Base-by-base conservation (phyloP, 2,888 invertebrate genomes). In the Tiphia femorata region DNA sequence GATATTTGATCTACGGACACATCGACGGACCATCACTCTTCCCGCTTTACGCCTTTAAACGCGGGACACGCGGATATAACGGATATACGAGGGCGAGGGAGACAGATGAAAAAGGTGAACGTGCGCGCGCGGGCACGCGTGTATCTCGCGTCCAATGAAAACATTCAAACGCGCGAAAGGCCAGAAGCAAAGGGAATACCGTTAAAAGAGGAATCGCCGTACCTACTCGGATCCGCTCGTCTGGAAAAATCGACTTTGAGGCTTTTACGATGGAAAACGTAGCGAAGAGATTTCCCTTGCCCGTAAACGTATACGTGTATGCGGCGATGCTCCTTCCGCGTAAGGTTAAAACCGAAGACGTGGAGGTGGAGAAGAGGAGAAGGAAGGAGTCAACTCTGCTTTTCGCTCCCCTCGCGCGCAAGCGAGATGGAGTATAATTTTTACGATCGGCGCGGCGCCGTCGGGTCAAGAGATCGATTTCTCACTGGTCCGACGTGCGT, bases 231-330 rank as follows among this genome's bases (percentile, higher is more conserved):
- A 8, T 33, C 12, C 25, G 40, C 42, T 49, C 49, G 49, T 41
- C 35, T 27, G 54, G 49, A 49, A 54, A 54, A 54, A 54, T 54
- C 48, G 41, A 35, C 6, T 21, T 49, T 40, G 41, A 48, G 49
- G 41, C 53, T 49, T 49, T 40, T 41, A 21, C 53, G 40, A 49
- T 42, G 49, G 35, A 54, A 49, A 49, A 54, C 49, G 41, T 35
- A 14, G 42, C 35, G 42, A 54, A 25, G 35, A 49, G 40, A 49
- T 40, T 42, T 42, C 35, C 42, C 38, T 42, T 42, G 33, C 38
- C 54, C 49, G 49, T 54, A 40, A 54, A 49, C 25, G 49, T n/a
- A n/a, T n/a, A n/a, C n/a, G n/a, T n/a, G n/a, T n/a, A n/a, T 16
- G 37, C 49, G 49, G 53, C 49, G 54, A 54, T 54, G 25, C 20